phyloP scores from a whole-genome alignment of 2,888 invertebrate genomes.

The Adela reaumurella region DNA sequence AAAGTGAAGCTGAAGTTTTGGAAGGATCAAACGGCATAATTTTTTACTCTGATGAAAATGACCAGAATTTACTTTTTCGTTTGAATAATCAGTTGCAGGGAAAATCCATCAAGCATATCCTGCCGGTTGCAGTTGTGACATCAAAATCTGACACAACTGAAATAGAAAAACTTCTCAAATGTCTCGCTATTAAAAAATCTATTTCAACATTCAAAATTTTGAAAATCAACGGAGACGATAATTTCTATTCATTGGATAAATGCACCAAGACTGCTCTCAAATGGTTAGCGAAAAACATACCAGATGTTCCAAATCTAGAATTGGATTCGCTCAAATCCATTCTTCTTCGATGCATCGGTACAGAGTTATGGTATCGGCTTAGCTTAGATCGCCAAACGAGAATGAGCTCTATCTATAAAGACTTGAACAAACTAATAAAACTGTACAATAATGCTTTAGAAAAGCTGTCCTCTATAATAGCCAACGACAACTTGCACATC shows the following conservation, averaged over 20 bases:
- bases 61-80: slow-evolving; percentile 20
- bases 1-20: slow-evolving; percentile 27
- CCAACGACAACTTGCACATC: slow-evolving; percentile 56
- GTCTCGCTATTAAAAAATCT: slow-evolving; percentile 22
- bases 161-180: slow-evolving; percentile 22
- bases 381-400: slow-evolving; percentile 30
- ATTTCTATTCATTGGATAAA: slow-evolving; percentile 24
- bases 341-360: slow-evolving; percentile 54
- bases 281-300: slow-evolving; percentile 50
- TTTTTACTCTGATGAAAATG: slow-evolving; percentile 31
- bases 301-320: slow-evolving; percentile 50
- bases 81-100: slow-evolving; percentile 29
- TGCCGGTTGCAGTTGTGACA: slow-evolving; percentile 39
- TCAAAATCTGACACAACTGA: slow-evolving; percentile 20
- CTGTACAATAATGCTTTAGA: slow-evolving; percentile 67
- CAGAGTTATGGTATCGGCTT: slow-evolving; percentile 61
- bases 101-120: slow-evolving; percentile 34
- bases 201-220: slow-evolving; percentile 38
- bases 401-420: slow-evolving; percentile 41
- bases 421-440: slow-evolving; percentile 56
- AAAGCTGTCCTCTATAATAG: slow-evolving; percentile 56
- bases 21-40: slow-evolving; percentile 41
- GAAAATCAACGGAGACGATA: slow-evolving; percentile 23
- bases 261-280: slow-evolving; percentile 36
- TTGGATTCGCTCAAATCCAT: slow-evolving; percentile 55